phyloP scores from a whole-genome alignment of 2,888 invertebrate species.

The Acleris literana region DNA sequence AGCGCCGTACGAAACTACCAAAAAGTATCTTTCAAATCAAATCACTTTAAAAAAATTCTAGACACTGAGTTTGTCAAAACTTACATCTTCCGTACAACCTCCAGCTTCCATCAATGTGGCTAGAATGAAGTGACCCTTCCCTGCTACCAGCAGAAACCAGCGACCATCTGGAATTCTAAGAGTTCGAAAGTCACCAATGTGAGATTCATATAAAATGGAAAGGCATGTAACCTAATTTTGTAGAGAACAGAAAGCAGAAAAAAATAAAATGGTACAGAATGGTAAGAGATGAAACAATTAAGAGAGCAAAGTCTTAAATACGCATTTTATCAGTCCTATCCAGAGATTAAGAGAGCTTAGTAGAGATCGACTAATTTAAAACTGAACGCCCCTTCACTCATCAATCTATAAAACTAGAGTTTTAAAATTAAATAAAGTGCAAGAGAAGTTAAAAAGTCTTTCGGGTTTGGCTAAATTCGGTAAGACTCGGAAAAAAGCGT shows the following conservation, averaged over 20 bases:
- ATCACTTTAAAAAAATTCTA: background rate
- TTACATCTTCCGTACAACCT: constrained; percentile 87
- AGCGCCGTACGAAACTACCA: too few species aligned
- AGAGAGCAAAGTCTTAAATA: too few species aligned
- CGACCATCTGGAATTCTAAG: constrained; percentile 84
- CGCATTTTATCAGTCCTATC: too few species aligned
- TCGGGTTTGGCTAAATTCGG: too few species aligned
- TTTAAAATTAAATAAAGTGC: too few species aligned
- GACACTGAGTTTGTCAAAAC: constrained; percentile 38
- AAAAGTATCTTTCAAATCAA: background rate
- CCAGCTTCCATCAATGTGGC: constrained; percentile 90
- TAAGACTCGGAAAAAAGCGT: too few species aligned
- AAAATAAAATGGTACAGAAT: too few species aligned
- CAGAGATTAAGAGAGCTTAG: constrained; percentile 10
- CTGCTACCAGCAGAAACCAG: constrained; percentile 89
- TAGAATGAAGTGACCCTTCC: constrained; percentile 87
- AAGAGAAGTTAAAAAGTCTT: too few species aligned
- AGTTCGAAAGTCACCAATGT: constrained; percentile 14
- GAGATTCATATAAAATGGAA: background rate
- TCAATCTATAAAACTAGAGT: too few species aligned
- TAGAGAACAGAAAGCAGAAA: background rate
- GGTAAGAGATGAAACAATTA: constrained; percentile 1
- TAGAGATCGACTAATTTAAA: too few species aligned
- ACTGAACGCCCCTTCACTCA: too few species aligned
- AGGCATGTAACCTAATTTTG: background rate